Conservation (phyloP, 2,113 vertebrate genomes). For the Panthera tigris region DNA sequence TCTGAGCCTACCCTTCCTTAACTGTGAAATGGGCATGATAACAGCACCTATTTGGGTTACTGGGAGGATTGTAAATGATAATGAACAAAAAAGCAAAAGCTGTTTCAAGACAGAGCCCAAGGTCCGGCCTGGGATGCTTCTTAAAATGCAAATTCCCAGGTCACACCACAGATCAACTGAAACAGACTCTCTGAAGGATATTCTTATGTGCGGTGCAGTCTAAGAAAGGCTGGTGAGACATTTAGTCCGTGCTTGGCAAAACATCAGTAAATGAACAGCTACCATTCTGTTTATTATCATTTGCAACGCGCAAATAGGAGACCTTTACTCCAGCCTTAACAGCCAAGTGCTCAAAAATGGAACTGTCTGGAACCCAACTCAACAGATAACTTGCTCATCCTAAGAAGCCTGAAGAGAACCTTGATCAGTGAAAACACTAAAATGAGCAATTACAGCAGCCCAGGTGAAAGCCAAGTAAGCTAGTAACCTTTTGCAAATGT, state of each 20-base stretch:
- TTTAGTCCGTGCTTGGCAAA: neutral
- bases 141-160: neutral
- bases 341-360: neutral
- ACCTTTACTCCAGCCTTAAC: neutral
- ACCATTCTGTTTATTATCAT: neutral
- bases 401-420: neutral
- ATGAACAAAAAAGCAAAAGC: neutral
- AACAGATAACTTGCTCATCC: neutral
- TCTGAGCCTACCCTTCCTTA: neutral
- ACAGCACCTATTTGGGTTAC: neutral
- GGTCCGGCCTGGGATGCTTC: neutral
- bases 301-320: neutral
- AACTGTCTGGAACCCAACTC: neutral
- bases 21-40: neutral
- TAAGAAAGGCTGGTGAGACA: neutral
- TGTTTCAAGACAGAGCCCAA: neutral
- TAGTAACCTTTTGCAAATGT: neutral
- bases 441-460: neutral
- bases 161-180: neutral
- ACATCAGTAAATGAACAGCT: neutral
- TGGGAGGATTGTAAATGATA: neutral
- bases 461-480: neutral
- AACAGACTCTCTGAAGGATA: neutral
- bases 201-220: neutral
- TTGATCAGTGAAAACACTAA: neutral